Base-by-base conservation (phyloP, 2,113 vertebrate genomes). In the Passer montanus region DNA sequence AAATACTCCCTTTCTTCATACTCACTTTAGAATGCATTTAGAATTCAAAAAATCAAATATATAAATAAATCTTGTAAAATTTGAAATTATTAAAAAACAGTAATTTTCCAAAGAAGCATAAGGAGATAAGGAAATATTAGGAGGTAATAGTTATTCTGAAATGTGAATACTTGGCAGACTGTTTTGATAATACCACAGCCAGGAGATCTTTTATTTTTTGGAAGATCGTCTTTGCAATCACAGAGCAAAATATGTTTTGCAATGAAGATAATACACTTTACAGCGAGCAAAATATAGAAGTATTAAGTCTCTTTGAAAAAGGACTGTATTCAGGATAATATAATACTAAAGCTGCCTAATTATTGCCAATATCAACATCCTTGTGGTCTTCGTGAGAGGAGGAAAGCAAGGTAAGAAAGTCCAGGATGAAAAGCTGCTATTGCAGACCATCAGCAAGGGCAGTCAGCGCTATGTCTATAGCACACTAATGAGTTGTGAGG, bases 1-100 rank as follows among this genome's bases (percentile, higher is more conserved):
- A 84, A 74, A 85, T 37, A 19, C 13, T 30, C 9, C 8, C 13
- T 70, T 85, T 96, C 31, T 90, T 94, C 35, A 23, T 79, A 24
- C 8, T 72, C 6, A 37, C 11, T 94, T 90, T 74, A 62, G 17
- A 86, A 94, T 87, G 21, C 14, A 31, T 75, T 87, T 89, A 22
- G 52, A 64, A 24, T 75, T 87, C 63, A 79, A 90, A 92, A 95
- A 97, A 64, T 87, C 14, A 53, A 73, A 76, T 6, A 37, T 89
- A 58, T 82, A 44, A 59, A 6, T 10, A 23, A 62, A 66, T 55
- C 16, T 24, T 30, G 3, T 58, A 43, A 53, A 62, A 13, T 63
- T 43, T 59, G 11, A 43, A 77, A 67, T 63, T 70, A 79, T 39
- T 5, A 33, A 69, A 37, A 72, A 8, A 0, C 8, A 39, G 3